Conservation (phyloP, 2,888 invertebrate genomes). For the Lymantria monacha region DNA sequence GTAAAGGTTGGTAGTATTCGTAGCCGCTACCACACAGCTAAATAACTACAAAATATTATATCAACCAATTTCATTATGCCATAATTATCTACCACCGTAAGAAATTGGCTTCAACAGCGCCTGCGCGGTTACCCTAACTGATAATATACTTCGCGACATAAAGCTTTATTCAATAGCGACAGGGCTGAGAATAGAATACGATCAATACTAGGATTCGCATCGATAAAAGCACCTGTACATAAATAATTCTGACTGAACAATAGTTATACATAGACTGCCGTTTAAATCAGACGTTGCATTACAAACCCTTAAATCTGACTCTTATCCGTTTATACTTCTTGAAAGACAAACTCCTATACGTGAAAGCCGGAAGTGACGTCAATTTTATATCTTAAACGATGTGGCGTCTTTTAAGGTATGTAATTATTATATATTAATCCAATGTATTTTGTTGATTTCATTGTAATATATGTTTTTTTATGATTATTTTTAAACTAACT, state of each 20-base stretch:
- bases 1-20: too few species aligned
- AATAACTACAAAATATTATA: too few species aligned
- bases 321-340: too few species aligned
- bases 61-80: too few species aligned
- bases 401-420: not conserved
- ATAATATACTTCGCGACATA: not conserved
- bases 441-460: too few species aligned
- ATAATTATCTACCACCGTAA: too few species aligned
- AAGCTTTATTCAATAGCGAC: constrained; percentile 4
- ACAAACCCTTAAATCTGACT: too few species aligned
- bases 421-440: not conserved
- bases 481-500: too few species aligned
- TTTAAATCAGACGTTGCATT: too few species aligned
- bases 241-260: not conserved
- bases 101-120: constrained; percentile 4
- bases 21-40: too few species aligned
- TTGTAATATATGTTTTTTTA: too few species aligned
- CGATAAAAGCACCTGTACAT: not conserved
- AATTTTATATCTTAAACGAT: not conserved
- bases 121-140: constrained; percentile 16
- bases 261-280: too few species aligned
- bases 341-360: not conserved
- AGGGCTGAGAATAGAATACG: constrained; percentile 7
- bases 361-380: not conserved
- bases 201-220: constrained; percentile 1